Base-by-base conservation (phyloP, 2,113 vertebrate species). In the Pseudorhombus dupliciocellatus region DNA sequence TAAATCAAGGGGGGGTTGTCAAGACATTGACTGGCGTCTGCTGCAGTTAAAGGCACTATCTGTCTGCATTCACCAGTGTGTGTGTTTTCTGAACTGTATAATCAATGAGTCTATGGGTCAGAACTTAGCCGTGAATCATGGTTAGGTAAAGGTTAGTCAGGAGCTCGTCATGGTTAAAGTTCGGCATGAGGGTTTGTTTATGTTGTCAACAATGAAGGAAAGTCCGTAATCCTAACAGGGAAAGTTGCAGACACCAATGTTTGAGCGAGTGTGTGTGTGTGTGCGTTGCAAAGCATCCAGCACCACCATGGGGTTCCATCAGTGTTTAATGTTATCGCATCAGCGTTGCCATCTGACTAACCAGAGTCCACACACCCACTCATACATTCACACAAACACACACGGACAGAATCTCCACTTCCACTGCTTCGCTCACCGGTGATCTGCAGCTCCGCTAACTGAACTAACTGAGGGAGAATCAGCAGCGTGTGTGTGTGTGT, bases 271-370 rank as follows among this genome's bases (percentile, higher is more conserved):
- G 31, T 34, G 9, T 34, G 31, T 58, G 57, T 44, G 66, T 56
- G 68, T 51, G 51, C 40, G 4, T 59, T 71, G 67, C 75, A n/a
- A 65, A 66, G 66, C 59, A 83, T 88, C 81, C 87, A 92, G 70
- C 87, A 84, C 72, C 85, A 89, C 73, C 72, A 84, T 78, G 63
- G 81, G 84, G 74, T 82, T 84, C 66, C 73, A 85, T 89, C 82
- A 81, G 88, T 84, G 81, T 85, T 88, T 83, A 77, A 81, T 83
- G 68, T 80, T 77, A 72, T 83, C 75, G 86, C 79, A 88, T 89
- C 85, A 87, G 78, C 77, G 86, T 84, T 82, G 62, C 79, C 76
- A 81, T 86, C 75, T 84, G 77, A 89, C 81, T 84, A 85, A 88
- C 73, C 79, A 71, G 53, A 59, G 53, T 55, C 20, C 73, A 15